Base-by-base conservation (phyloP, 2,113 vertebrate species). In the Rhabdornis inornatus region DNA sequence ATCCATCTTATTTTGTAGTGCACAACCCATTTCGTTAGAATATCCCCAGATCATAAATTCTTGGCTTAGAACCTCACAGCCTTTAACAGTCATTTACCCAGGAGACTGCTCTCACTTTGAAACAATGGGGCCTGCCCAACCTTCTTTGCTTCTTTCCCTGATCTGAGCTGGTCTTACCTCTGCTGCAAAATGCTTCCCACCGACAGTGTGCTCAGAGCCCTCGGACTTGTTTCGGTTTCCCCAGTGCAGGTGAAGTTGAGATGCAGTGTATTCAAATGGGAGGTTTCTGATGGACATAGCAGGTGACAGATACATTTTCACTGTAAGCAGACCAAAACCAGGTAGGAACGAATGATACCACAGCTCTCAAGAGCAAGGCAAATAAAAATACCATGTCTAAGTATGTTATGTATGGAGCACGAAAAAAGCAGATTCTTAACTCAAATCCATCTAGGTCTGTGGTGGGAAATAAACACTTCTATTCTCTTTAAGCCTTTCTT, bases 241-340 rank as follows among this genome's bases (percentile, higher is more conserved):
- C 99, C 99, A 99, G 97, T 99, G 99, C 23, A 99, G 97, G 91
- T 99, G 99, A 28, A 99, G 98, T 20, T 99, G 98, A 19, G 98
- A 97, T 5, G 99, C 99, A 1, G 98, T 97, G 97, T 99, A 99
- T 23, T 90, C 98, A 65, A 98, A 97, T 1, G 95, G 98, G n/a
- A 99, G 98, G 88, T 98, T 98, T 75, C 97, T 97, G 82, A 99
- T 93, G 86, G 96, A 57, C 99, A 99, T 99, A 33, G 92, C 93
- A 2, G 98, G 94, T 5, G 97, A 98, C 94, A 99, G 97, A 19
- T 97, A 98, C 96, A 99, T 91, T 96, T 98, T 98, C 87, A 99
- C 99, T 99, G 98, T 24, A 70, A 97, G 50, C 66, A 95, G 35
- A 91, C 17, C 56, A 89, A 86, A 92, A 77, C 17, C 80, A 87